Evolutionary conservation across 2,888 invertebrate species (phyloP), one percentile per base, ranked within the genome.

Genomic region (Drosophila lacicola): DNA sequence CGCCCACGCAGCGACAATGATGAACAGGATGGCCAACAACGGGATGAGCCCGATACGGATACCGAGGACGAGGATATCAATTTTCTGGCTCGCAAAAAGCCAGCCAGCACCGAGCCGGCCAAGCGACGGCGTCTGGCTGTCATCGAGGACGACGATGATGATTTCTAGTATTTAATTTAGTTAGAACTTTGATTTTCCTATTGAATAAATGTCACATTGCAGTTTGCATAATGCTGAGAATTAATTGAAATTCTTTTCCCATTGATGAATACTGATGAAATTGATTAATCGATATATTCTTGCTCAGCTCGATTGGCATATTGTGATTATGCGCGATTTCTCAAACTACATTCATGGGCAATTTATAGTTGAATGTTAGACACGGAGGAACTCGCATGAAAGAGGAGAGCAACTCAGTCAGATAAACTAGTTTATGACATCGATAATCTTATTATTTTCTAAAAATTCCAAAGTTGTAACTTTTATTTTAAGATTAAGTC

Each of bases 111-210:
- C 13, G 81, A 87, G 73, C 89, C 91, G 41, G 78, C 88, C 68
- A 92, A 91, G 67, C 91, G 92, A 61, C 92, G 92, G 70, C 91
- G 92, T 61, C 68, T 91, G 63, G 92, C 91, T 57, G 72, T 91
- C 73, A 91, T 92, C 78, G 91, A 91, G 64, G 92, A 91, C 69
- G 91, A 91, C 17, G 88, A 90, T 68, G 87, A 90, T 42, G 78
- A 78, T 64, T 87, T 89, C 70, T 87, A 89, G 71, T 70, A 67
- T 45, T 66, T 62, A 47, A 71, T 74, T 54, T 37, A 60, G 39
- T 54, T 66, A 50, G 50, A 33, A 39, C 36, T 51, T 46, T 61
- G 46, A 68, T 69, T 69, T 58, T 46, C 21, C 56, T 46, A 39
- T 64, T 68, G 45, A 70, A 77, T 79, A 77, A 80, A 78, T 78